Conservation (phyloP, 2,888 invertebrate genomes). For the Dioctria rufipes region DNA sequence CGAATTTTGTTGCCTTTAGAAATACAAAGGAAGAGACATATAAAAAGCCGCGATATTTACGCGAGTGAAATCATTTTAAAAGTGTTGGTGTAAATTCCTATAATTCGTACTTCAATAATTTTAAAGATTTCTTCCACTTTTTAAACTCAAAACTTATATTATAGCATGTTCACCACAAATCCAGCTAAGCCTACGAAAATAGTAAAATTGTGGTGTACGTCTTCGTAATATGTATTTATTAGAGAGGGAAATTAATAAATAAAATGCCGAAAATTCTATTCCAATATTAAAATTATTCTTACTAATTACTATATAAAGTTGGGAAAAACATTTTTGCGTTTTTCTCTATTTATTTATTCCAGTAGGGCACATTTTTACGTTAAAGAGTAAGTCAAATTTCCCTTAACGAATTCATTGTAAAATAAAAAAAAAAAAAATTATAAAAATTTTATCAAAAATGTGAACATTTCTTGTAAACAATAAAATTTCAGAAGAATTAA, state of each 20-base stretch:
- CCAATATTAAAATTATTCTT: background rate
- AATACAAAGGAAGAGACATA: background rate
- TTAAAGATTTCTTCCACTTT: no score
- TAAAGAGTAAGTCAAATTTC: conserved; percentile 12
- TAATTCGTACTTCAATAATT: no score
- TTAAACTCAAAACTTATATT: no score
- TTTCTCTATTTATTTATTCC: conserved; percentile 10
- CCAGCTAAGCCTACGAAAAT: no score
- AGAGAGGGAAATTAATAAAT: no score
- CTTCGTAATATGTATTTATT: no score
- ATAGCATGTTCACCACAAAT: no score
- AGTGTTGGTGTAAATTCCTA: no score
- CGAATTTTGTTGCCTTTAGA: background rate
- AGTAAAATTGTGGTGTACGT: no score
- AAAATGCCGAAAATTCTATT: no score
- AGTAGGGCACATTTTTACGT: conserved; percentile 1
- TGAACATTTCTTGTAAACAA: background rate
- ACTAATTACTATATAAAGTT: conserved; percentile 20
- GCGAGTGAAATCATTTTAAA: background rate
- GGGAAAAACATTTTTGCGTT: conserved; percentile 23
- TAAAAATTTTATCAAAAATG: no score
- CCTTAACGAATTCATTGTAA: background rate
- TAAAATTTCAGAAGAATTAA: conserved; percentile 32
- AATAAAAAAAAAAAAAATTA: no score
- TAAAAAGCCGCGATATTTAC: background rate